Evolutionary conservation across 2,113 vertebrate species (phyloP), one percentile per base, ranked within the genome.

Genomic region (Sceloporus tristichus): DNA sequence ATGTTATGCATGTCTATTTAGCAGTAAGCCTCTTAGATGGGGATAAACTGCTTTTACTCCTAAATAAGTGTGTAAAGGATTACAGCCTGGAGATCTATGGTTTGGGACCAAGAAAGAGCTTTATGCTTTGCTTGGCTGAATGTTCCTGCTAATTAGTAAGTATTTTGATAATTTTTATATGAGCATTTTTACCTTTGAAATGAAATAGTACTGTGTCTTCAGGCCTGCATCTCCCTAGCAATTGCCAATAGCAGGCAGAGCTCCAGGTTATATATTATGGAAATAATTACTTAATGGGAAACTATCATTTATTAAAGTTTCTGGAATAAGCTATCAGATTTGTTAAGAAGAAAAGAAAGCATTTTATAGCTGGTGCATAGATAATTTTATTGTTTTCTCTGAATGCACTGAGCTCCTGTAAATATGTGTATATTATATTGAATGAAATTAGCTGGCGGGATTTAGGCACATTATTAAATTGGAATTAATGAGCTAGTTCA

Each of bases 341-440:
- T 79, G 62, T 66, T 78, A n/a, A 68, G 29, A 23, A 68, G 27
- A 78, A 16, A 42, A 86, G 62, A 56, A 48, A 75, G 74, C 9
- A 21, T 86, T 66, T 79, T 86, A 78, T 79, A 68, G 59, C 40
- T 68, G 27, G 62, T 53, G 21, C 62, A 78, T 56, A 83, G 65
- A 71, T 83, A 53, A 83, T 71, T 83, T 70, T 83, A 83, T 70
- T 83, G 82, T 86, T 25, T 86, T 25, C 62, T 85, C 48, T 78
- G 19, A 68, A 79, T 86, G 42, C 75, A 68, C 75, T 25, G 76
- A 54, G 65, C 65, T 78, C 74, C 85, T 78, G 76, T 79, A 68
- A 79, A 85, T 53, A 3, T 85, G 9, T 14, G 54, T 7, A 27
- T 79, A 66, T 79, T 86, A 86, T 68, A 79, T 21, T 68, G 75